phyloP scores from a whole-genome alignment of 2,888 invertebrate species.

The Baronia brevicornis region DNA sequence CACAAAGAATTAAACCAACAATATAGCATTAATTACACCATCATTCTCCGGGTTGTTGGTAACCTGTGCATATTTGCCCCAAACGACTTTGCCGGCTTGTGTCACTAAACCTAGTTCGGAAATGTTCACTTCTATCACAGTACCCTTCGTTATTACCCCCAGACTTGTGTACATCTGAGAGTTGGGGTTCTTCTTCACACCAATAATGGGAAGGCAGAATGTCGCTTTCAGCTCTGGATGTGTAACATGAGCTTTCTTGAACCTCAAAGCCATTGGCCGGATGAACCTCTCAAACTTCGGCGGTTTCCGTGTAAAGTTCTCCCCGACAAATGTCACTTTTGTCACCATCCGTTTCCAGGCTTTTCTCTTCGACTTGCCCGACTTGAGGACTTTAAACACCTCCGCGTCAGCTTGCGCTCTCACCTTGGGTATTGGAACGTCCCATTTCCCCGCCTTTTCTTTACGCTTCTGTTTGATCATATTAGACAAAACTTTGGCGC shows the following conservation, averaged over 20 bases:
- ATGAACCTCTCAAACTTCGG: slow-evolving; percentile 99
- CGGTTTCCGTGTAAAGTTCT: slow-evolving; percentile 98
- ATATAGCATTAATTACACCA: slow-evolving; percentile 98
- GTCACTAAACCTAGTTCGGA: slow-evolving; percentile 99
- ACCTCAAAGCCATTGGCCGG: slow-evolving; percentile 96
- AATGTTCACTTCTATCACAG: slow-evolving; percentile 97
- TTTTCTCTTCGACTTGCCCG: slow-evolving; percentile 94
- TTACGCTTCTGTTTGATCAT: slow-evolving; percentile 99
- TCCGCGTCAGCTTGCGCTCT: slow-evolving; percentile 97
- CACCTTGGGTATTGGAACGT: slow-evolving; percentile 99
- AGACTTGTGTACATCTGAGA: slow-evolving; percentile 97
- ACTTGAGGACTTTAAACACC: slow-evolving; percentile 93
- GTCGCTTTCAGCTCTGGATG: slow-evolving; percentile 99
- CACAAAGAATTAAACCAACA: slow-evolving; percentile 84
- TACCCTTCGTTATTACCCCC: slow-evolving; percentile 99
- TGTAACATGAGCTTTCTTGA: slow-evolving; percentile 98
- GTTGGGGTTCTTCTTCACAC: slow-evolving; percentile 99
- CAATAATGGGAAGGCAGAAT: slow-evolving; percentile 97
- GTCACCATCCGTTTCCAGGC: slow-evolving; percentile 99
- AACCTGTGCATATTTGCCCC: slow-evolving; percentile 99
- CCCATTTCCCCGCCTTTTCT: slow-evolving; percentile 99
- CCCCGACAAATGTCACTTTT: slow-evolving; percentile 98
- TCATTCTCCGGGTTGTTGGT: slow-evolving; percentile 99
- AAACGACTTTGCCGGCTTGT: slow-evolving; percentile 98
- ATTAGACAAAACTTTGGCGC: slow-evolving; percentile 97